Evolutionary conservation across 1,140 invertebrate species (phyloP).

Genomic region (Drosophila dunni): DNA sequence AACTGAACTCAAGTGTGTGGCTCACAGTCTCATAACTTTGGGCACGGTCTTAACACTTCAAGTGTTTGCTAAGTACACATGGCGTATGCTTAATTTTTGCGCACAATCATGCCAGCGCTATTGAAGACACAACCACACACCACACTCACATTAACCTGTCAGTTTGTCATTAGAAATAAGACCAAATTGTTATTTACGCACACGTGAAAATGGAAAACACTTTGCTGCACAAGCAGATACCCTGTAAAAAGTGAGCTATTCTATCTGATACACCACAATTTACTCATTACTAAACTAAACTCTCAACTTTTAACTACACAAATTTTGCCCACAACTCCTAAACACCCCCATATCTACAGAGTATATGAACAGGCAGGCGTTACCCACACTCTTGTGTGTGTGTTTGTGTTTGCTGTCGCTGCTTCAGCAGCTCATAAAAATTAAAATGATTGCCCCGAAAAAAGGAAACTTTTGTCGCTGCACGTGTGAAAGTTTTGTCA

Average conservation of each 20-base stretch:
- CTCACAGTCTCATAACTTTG: conserved; percentile 43
- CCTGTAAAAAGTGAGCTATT: not conserved
- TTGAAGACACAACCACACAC: conserved; percentile 62
- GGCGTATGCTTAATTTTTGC: conserved; percentile 76
- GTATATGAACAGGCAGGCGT: not conserved
- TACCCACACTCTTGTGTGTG: not conserved
- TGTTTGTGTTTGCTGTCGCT: conserved; percentile 19
- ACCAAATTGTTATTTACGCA: conserved; percentile 74
- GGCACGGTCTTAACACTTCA: conserved; percentile 69
- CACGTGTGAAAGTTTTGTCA: conserved; percentile 78
- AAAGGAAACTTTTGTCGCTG: conserved; percentile 48
- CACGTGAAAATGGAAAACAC: conserved; percentile 11
- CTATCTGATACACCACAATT: too few species aligned
- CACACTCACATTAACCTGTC: conserved; percentile 69
- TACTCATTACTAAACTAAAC: too few species aligned
- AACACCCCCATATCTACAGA: not conserved
- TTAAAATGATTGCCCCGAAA: conserved; percentile 75
- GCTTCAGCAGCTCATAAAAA: conserved; percentile 70
- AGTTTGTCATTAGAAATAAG: conserved; percentile 75
- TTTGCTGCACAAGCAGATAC: conserved; percentile 6
- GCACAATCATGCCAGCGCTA: conserved; percentile 73
- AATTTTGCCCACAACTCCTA: not conserved
- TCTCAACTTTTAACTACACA: too few species aligned
- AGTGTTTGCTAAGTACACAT: conserved; percentile 60
- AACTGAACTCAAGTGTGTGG: conserved; percentile 24